Base-by-base conservation (phyloP, 2,888 invertebrate genomes). In the Limnephilus marmoratus region DNA sequence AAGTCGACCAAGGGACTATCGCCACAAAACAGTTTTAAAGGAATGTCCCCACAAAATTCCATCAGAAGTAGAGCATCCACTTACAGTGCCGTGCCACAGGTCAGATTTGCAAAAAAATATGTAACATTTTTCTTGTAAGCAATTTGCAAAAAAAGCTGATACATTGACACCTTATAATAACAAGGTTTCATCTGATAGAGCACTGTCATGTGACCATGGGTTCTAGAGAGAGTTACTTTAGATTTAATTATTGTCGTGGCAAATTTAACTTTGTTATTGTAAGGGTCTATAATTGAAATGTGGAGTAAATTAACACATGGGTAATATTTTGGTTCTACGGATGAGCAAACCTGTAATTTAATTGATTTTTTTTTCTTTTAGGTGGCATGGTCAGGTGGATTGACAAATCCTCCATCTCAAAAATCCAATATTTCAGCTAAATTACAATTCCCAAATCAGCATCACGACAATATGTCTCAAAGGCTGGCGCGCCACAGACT, bases 41-140 rank as follows among this genome's bases (percentile, higher is more conserved):
- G 96, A 81, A 95, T 97, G 93, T 98, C 97, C 94, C 97, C 98
- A 37, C 98, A 98, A 94, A 97, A 97, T 95, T 97, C 98, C 29
- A 96, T 97, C 94, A 96, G 96, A 94, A 96, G 97, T 94, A 94
- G 95, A 94, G 94, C 95, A 91, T 95, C 95, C 93, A 95, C 95
- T 68, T 95, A 95, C 94, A 95, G 95, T 94, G 94, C 95, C 90
- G 94, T 95, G 83, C 95, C 95, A 94, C 95, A 95, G 94, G 96
- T 95, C 95, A 94, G 89, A 7, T 85, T 37, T 41, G 9, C 41
- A 41, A 41, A 41, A 41, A 41, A 4, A 37, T 37, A 37, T 37
- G 2, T 37, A 4, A 4, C 37, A 37, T 31, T 37, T 37, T 37
- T 37, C 37, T 37, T 37, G 3, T 37, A 5, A 3, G 37, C 37